phyloP scores from a whole-genome alignment of 2,888 invertebrate species.

The Auanema freiburgensis region DNA sequence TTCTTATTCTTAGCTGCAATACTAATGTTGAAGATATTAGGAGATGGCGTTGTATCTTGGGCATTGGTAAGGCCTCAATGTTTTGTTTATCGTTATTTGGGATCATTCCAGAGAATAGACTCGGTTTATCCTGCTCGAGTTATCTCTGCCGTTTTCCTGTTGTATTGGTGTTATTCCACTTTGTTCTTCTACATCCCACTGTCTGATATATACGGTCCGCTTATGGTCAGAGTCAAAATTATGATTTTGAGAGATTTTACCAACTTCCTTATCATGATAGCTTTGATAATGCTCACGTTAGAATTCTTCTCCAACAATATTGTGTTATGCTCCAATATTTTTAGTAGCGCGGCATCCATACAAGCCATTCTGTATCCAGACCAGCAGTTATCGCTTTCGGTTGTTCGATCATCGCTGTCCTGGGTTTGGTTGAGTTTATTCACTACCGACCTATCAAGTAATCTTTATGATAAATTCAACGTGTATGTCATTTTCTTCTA shows the following conservation, averaged over 20 bases:
- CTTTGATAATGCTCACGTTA: constrained; percentile 52
- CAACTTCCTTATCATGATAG: constrained; percentile 57
- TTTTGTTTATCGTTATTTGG: not conserved
- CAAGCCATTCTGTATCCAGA: constrained; percentile 68
- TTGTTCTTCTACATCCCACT: constrained; percentile 67
- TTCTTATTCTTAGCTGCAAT: constrained; percentile 42
- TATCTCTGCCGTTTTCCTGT: constrained; percentile 59
- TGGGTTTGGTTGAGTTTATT: constrained; percentile 67
- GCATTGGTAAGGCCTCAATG: constrained; percentile 21
- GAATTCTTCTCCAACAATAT: not conserved
- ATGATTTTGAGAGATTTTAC: constrained; percentile 65
- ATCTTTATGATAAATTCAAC: not conserved
- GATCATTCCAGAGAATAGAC: constrained; percentile 20
- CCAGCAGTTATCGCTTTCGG: constrained; percentile 61
- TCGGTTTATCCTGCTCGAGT: constrained; percentile 47
- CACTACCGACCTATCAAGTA: constrained; percentile 64
- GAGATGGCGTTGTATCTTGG: constrained; percentile 19
- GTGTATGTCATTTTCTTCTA: constrained; percentile 15
- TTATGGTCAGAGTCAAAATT: constrained; percentile 67
- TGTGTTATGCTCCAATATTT: not conserved
- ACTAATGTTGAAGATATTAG: constrained; percentile 40
- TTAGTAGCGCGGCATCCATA: constrained; percentile 59
- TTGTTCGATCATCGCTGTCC: constrained; percentile 64
- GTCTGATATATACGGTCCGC: constrained; percentile 66
- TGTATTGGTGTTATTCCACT: constrained; percentile 68